phyloP scores from a whole-genome alignment of 2,113 vertebrate species.

The Aegotheles bennettii region DNA sequence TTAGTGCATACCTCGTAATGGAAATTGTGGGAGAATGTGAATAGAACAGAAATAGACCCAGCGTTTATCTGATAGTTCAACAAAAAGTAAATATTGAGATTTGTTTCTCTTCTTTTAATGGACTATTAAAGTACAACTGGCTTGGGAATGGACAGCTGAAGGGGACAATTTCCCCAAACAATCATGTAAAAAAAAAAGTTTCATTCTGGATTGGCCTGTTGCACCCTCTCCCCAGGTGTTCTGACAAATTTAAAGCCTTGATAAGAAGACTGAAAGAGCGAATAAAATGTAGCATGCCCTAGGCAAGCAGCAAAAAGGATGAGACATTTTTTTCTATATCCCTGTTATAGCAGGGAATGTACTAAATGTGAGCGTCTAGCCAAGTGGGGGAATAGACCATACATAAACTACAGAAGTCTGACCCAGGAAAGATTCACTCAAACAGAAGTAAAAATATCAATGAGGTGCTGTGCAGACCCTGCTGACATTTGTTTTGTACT shows the following conservation, averaged over 20 bases:
- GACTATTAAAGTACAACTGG: conserved; percentile 23
- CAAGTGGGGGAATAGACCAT: background rate
- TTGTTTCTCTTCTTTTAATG: conserved; percentile 50
- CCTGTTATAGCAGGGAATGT: background rate
- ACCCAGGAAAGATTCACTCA: background rate
- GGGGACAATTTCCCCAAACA: conserved; percentile 1
- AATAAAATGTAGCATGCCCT: background rate
- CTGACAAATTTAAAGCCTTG: background rate
- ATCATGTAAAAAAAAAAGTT: background rate
- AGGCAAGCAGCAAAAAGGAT: background rate
- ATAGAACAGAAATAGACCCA: conserved; percentile 60
- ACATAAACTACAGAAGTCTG: background rate
- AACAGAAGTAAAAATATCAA: background rate
- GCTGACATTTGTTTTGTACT: background rate
- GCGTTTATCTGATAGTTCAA: conserved; percentile 52
- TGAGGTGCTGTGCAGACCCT: background rate
- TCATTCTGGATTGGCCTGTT: background rate
- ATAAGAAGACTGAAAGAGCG: background rate
- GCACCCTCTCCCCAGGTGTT: background rate
- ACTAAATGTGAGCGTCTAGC: background rate
- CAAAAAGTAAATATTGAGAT: conserved; percentile 62
- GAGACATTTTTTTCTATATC: background rate
- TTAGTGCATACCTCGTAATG: conserved; percentile 47
- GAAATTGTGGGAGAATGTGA: conserved; percentile 54
- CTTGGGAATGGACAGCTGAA: background rate